phyloP scores from a whole-genome alignment of 2,113 vertebrate species.

The Chloroceryle aenea region DNA sequence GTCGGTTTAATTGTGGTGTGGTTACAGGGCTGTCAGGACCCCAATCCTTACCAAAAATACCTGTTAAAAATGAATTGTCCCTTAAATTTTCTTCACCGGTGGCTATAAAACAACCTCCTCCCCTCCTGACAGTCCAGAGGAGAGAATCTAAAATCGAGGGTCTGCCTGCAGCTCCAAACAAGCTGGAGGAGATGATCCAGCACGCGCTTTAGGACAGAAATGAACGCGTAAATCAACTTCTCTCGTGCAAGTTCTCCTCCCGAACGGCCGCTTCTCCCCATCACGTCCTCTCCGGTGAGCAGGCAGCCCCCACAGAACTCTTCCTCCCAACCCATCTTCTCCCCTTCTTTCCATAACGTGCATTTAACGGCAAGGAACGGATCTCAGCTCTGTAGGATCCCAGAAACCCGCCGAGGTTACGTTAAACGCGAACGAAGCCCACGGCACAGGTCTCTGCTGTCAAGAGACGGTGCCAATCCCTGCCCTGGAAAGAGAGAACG shows the following conservation, averaged over 20 bases:
- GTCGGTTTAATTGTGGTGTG: background rate
- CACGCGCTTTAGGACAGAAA: background rate
- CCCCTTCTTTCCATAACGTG: accelerated
- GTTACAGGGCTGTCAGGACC: background rate
- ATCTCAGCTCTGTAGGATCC: background rate
- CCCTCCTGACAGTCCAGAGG: background rate
- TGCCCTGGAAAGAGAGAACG: background rate
- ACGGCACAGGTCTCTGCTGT: background rate
- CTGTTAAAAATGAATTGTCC: background rate
- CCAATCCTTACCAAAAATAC: background rate
- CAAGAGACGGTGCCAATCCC: background rate
- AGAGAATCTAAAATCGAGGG: background rate
- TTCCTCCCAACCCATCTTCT: background rate
- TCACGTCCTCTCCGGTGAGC: background rate
- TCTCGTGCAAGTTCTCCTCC: background rate
- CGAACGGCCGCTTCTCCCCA: background rate
- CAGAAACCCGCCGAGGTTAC: accelerated
- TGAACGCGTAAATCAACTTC: background rate
- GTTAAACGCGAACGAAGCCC: background rate
- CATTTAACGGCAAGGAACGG: accelerated
- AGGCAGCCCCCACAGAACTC: background rate
- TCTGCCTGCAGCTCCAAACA: background rate
- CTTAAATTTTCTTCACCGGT: background rate
- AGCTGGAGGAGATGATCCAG: background rate
- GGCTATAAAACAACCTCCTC: background rate